Evolutionary conservation across 2,797 vertebrate genomes (phyloP), one percentile per base, ranked within the genome.

Genomic region (Sternotherus odoratus): DNA sequence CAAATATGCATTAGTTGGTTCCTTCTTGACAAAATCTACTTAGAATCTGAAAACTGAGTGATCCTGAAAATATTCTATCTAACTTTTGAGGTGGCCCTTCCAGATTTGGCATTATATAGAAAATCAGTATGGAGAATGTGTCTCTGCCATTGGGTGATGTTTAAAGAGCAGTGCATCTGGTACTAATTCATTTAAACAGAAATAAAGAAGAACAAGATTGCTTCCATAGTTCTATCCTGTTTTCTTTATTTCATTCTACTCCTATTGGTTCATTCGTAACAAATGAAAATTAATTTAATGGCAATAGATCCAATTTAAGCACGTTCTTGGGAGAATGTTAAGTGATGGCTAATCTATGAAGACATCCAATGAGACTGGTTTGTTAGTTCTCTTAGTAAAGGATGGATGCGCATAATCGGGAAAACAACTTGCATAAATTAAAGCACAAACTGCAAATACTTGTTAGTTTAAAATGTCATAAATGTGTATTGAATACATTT

Each of bases 311-410:
- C 33, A 63, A 63, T 63, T n/a, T 63, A 17, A 17, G 33, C 1
- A 77, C 77, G 91, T 93, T 13, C 10, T 79, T 46, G 3, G 19
- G 26, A 89, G 94, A 86, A n/a, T 78, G 19, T 78, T 86, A 84
- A 86, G 33, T 63, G 60, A 63, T 92, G 16, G 74, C 17, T 92
- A 63, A 0, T 74, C 80, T 88, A 77, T 90, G 39, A 88, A 91
- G 24, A 16, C n/a, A 91, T 50, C 54, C 87, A 19, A 77, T n/a
- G 5, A 83, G 84, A 2, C 10, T 83, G 50, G 5, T 1, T 78
- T 24, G 66, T 15, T 90, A 63, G 53, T n/a, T 66, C 63, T 66
- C 1, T 46, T 85, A 86, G 80, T 72, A 12, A 30, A 75, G 49
- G 86, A 39, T 8, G 72, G 30, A 81, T 86, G 39, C 13, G 74